Evolutionary conservation across 2,113 vertebrate species (phyloP).

Genomic region (Macquaria australasica): DNA sequence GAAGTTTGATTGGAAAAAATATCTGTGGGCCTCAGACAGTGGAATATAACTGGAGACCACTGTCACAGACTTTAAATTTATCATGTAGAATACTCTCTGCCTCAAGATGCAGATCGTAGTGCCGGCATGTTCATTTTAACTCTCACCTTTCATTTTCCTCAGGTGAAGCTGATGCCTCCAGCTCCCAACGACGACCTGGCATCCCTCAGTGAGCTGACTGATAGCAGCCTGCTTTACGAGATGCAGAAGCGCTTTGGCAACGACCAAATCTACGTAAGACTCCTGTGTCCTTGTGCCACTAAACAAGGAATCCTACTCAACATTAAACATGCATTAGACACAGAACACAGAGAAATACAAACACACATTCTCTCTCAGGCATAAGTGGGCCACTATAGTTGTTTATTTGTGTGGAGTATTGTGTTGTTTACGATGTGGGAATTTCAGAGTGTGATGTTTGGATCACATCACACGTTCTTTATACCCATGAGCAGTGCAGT

Average conservation of each 20-base stretch:
- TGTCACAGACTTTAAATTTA: neutral
- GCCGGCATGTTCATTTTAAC: neutral
- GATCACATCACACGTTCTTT: conserved; percentile 28
- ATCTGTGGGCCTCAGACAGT: neutral
- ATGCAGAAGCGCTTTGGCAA: conserved; percentile 97
- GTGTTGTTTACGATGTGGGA: conserved; percentile 21
- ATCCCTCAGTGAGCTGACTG: conserved; percentile 93
- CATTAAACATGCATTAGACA: conserved; percentile 45
- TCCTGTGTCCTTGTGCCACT: neutral
- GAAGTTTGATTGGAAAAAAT: neutral
- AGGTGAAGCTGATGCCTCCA: conserved; percentile 95
- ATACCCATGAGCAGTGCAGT: conserved; percentile 17
- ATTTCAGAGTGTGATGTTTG: conserved; percentile 32
- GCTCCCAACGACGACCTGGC: conserved; percentile 96
- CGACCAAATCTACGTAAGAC: conserved; percentile 95
- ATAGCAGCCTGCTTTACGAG: conserved; percentile 98
- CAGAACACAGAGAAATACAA: conserved; percentile 16
- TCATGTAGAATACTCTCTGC: neutral
- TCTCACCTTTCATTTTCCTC: conserved; percentile 39
- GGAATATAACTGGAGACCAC: neutral
- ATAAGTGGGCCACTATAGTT: neutral
- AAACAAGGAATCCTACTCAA: conserved; percentile 4
- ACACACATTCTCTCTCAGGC: conserved; percentile 9
- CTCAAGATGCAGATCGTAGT: neutral
- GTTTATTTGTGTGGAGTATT: conserved; percentile 16